Evolutionary conservation across 35 echinoderm and acorn worm species (phyloP).

Genomic region (Holothuria glaberrima): DNA sequence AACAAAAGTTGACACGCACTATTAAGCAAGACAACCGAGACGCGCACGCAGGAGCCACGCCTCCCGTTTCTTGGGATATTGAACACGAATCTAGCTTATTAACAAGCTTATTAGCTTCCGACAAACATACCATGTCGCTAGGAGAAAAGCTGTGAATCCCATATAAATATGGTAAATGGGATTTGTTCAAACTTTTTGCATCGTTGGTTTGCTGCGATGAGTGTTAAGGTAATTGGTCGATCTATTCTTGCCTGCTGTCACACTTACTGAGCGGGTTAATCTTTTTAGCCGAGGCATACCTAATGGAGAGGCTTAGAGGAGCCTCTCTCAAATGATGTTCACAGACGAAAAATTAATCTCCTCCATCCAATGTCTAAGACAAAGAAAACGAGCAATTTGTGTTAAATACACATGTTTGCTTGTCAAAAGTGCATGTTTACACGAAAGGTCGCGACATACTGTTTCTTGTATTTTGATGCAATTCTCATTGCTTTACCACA

Average conservation of each 20-base stretch:
- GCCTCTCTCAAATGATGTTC: constrained; percentile 17
- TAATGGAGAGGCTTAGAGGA: constrained; percentile 33
- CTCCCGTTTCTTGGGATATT: constrained; percentile 21
- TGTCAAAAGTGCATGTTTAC: constrained; percentile 56
- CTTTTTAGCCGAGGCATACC: constrained; percentile 35
- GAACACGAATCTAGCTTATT: neutral
- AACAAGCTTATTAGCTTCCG: constrained; percentile 46
- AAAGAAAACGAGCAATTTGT: constrained; percentile 58
- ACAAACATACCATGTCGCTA: constrained; percentile 45
- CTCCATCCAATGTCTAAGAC: constrained; percentile 36
- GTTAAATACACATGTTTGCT: constrained; percentile 63
- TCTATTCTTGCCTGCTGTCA: neutral
- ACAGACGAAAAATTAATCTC: constrained; percentile 51
- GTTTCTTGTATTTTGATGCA: neutral
- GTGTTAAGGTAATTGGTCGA: constrained; percentile 39
- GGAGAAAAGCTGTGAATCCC: constrained; percentile 8
- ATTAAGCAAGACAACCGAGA: neutral
- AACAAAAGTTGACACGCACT: constrained; percentile 30
- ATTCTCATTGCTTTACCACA: too few relatives aligned
- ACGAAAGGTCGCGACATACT: constrained; percentile 32
- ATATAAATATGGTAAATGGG: constrained; percentile 32
- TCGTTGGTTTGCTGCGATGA: neutral
- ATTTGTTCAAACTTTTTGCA: constrained; percentile 3
- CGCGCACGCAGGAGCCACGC: constrained; percentile 2
- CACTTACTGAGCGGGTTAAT: constrained; percentile 31